Percentiles rank a stretch among this genome's conserved stretches.
These are phyloP conservation scores for Arizona elegans DNA, from an alignment of 2,113 vertebrate species.

Conservation along the genomic window DNA sequence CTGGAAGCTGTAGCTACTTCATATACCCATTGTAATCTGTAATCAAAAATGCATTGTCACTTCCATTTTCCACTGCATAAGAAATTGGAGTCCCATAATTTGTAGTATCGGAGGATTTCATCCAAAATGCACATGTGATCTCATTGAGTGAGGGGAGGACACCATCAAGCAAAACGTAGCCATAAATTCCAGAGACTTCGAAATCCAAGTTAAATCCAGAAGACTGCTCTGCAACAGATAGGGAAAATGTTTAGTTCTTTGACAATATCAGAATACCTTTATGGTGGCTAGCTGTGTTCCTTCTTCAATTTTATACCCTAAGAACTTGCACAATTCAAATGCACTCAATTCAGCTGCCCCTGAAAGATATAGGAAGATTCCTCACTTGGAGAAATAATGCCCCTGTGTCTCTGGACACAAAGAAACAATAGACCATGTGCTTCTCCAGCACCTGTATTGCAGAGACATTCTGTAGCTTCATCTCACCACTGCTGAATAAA, in stretches of 20 bases:
- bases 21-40: slow-evolving; percentile 97
- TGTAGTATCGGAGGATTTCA: slow-evolving; percentile 86
- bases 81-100: slow-evolving; percentile 96
- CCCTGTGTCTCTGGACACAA: not conserved
- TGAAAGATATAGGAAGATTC: not conserved
- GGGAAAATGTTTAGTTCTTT: slow-evolving; percentile 42
- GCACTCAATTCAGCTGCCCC: not conserved
- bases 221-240: slow-evolving; percentile 84
- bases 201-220: slow-evolving; percentile 93
- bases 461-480: not conserved
- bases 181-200: slow-evolving; percentile 94
- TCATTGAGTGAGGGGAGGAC: slow-evolving; percentile 83
- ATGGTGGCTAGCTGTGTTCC: not conserved
- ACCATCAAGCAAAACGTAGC: slow-evolving; percentile 90
- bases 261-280: not conserved
- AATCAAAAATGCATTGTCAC: slow-evolving; percentile 93
- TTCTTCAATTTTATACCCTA: not conserved
- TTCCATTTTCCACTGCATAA: slow-evolving; percentile 88
- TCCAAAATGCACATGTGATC: slow-evolving; percentile 94
- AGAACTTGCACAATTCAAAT: not conserved
- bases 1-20: not conserved
- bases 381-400: not conserved
- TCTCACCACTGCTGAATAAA: not conserved
- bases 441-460: not conserved
- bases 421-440: not conserved